phyloP scores from a whole-genome alignment of 2,113 vertebrate species.

The Phalacrocorax brasilianus region DNA sequence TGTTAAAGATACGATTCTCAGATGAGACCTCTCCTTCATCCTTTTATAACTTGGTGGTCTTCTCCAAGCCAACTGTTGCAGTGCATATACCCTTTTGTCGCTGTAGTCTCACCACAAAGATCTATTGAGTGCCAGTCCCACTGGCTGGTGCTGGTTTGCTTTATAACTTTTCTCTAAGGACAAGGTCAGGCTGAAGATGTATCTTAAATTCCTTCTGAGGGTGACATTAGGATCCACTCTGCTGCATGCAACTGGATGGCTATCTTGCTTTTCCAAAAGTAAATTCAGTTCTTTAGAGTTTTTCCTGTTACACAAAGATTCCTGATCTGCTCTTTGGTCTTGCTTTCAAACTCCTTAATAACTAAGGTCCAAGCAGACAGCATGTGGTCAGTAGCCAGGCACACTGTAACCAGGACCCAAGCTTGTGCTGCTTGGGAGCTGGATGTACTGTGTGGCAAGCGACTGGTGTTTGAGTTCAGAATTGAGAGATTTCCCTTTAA shows the following conservation, averaged over 20 bases:
- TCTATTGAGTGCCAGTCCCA: not conserved
- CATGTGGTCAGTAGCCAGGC: not conserved
- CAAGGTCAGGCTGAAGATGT: not conserved
- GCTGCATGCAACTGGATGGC: fast-evolving
- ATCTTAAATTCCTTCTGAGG: not conserved
- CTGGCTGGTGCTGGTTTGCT: not conserved
- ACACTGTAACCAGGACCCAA: not conserved
- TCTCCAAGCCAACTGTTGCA: not conserved
- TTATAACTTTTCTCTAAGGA: not conserved
- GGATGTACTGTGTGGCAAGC: not conserved
- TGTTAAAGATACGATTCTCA: not conserved
- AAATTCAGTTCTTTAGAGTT: not conserved
- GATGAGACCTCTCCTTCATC: not conserved
- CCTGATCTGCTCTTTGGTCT: not conserved
- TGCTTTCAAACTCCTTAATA: not conserved
- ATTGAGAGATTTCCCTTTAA: not conserved
- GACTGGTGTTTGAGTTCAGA: not conserved
- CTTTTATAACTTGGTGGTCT: not conserved
- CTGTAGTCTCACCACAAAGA: not conserved
- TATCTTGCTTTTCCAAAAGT: not conserved
- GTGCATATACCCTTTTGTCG: not conserved
- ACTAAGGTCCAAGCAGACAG: not conserved
- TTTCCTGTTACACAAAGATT: not conserved
- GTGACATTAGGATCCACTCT: not conserved
- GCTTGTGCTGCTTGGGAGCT: not conserved